These are phyloP conservation scores for Suricata suricatta DNA, from an alignment of 2,113 vertebrate species.

Conservation along the genomic window DNA sequence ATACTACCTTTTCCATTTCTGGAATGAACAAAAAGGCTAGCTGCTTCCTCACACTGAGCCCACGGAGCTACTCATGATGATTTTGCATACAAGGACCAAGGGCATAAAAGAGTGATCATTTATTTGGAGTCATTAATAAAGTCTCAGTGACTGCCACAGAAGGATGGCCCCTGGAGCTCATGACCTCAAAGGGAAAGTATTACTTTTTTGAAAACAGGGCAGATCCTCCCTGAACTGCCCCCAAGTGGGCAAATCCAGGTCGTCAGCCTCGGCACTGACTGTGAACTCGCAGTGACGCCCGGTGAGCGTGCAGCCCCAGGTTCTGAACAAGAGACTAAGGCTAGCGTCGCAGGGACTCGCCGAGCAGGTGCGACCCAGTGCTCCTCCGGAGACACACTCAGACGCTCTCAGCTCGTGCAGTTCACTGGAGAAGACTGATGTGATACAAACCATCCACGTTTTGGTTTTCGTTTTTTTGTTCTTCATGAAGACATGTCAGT, in stretches of 20 bases:
- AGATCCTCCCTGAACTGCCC: not conserved
- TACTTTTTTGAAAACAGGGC: not conserved
- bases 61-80: not conserved
- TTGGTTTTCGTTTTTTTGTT: not conserved
- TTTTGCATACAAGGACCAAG: conserved; percentile 28
- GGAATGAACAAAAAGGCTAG: not conserved
- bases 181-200: not conserved
- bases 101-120: not conserved
- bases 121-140: conserved; percentile 43
- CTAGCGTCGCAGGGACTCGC: conserved; percentile 33
- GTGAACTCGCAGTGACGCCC: not conserved
- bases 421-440: not conserved
- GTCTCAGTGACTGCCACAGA: not conserved
- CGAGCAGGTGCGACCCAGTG: conserved; percentile 20
- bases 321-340: conserved; percentile 70
- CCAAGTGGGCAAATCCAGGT: not conserved
- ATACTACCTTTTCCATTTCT: conserved; percentile 3
- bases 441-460: not conserved
- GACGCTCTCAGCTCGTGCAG: not conserved
- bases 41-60: not conserved
- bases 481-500: not conserved
- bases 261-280: conserved; percentile 26
- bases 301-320: not conserved
- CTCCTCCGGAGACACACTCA: no score
- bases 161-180: not conserved